Evolutionary conservation across 2,888 invertebrate species (phyloP), one percentile per base, ranked within the genome.

Genomic region (Heliconius erato): DNA sequence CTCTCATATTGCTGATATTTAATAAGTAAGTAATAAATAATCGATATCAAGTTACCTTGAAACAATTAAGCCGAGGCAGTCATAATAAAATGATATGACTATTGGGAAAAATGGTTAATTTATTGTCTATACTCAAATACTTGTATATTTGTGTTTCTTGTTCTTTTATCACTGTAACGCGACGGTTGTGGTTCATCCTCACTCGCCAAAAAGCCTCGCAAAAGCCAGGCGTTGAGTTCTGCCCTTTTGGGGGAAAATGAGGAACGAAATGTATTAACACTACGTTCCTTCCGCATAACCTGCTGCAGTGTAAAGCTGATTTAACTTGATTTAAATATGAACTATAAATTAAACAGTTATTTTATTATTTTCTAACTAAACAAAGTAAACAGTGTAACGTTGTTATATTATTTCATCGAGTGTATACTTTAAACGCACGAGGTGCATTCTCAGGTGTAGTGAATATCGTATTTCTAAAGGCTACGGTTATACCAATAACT

Each of bases 371-470:
- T 59, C 12, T 3, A 59, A 59, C 19, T 6, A 26, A 19, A 63
- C 32, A 77, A 59, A 77, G 71, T 28, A n/a, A 59, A 59, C n/a
- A 77, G 9, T 69, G n/a, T 26, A 74, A 80, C 28, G 79, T 79
- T 69, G 35, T 82, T 72, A 76, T 69, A 74, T 69, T 78, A 69
- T 81, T 81, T 80, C 26, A 79, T 79, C 49, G 68, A 65, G 59
- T 77, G 74, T 82, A 81, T 54, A n/a, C 74, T 44, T 65, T 59
- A 78, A 44, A 32, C 74, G 74, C 77, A 71, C 79, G 78, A 83
- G 79, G 84, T 87, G 86, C 91, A 93, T 93, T 93, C 93, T 90
- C 92, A 93, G 92, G 92, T 93, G 92, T 87, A 63, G 74, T 78
- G 76, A 81, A 74, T 86, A 84, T 86, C 86, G 79, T 28, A 76